phyloP scores from a whole-genome alignment of 1,140 invertebrate genomes.

The Cherax destructor region DNA sequence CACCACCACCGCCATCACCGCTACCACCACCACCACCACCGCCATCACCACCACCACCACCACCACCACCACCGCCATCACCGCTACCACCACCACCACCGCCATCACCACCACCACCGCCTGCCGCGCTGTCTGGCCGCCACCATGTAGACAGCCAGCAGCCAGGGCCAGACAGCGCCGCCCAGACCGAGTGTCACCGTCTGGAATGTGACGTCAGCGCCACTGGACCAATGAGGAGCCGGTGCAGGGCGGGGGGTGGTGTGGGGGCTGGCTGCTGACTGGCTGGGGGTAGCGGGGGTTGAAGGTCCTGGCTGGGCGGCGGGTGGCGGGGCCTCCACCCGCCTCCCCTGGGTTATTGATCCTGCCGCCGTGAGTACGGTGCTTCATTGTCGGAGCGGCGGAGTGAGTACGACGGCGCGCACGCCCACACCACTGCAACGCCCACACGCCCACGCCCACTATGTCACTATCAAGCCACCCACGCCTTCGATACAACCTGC shows the following conservation, averaged over 20 bases:
- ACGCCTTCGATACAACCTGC: not conserved
- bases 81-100: constrained; percentile 11
- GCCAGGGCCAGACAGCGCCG: constrained; percentile 34
- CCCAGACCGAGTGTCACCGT: constrained; percentile 61
- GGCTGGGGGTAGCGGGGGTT: constrained; percentile 42
- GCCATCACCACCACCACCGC: constrained; percentile 11
- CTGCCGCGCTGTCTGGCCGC: constrained; percentile 56
- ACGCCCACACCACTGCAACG: constrained; percentile 25
- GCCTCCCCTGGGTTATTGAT: constrained; percentile 51
- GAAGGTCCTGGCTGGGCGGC: constrained; percentile 28
- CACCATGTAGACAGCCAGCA: constrained; percentile 58
- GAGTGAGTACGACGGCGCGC: constrained; percentile 58
- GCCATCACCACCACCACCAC: constrained; percentile 14
- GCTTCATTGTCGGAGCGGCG: constrained; percentile 39
- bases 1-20: constrained; percentile 10
- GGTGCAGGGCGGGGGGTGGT: constrained; percentile 14
- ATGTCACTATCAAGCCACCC: constrained; percentile 13
- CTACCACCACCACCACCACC: constrained; percentile 1
- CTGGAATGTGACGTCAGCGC: constrained; percentile 53
- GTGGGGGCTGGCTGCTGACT: constrained; percentile 22
- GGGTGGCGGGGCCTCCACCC: constrained; percentile 4
- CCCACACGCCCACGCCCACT: constrained; percentile 26
- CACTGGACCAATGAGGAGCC: constrained; percentile 12
- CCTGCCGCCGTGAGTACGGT: constrained; percentile 31
- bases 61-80: constrained; percentile 13